Evolutionary conservation across 64 coral and sea anemone species (phyloP), one percentile per base, ranked within the genome.

Genomic region (Pachyseris speciosa): DNA sequence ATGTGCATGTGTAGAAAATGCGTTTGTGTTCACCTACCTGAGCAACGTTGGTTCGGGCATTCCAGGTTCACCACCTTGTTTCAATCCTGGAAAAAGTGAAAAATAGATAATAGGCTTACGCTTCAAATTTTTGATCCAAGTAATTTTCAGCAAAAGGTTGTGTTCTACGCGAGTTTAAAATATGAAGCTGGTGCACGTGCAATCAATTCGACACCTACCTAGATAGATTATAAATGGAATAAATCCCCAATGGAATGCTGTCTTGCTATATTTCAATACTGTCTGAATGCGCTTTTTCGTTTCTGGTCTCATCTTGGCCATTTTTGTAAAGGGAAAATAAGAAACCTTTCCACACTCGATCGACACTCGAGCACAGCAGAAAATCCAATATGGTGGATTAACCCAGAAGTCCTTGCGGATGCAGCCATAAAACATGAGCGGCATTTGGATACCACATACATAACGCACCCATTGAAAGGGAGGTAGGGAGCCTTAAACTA

Each of bases 31-130:
- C 15, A 39, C 42, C 74, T 70, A 98, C 96, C 96, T 94, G 30
- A 98, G 64, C 63, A 98, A 61, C 29, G 92, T 92, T 61, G 96
- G 96, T 30, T 98, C 96, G 20, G 96, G 96, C 96, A 98, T 98
- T 85, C 96, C 96, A 43, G 84, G 96, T 27, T 98, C 96, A 72
- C 66, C 92, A 29, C 96, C 96, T 67, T 92, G 90, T 42, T 98
- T 98, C 28, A 98, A 70, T 59, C 96, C 96, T 98, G 48, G n/a
- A 96, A 24, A 71, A 50, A 36, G 9, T 36, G 27, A 4, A 22
- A 37, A 2, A 59, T 17, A 55, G 34, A 13, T 17, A 27, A 66
- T 48, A 16, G 3, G 58, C 22, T n/a, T 42, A 66, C 8, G 57
- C 9, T 45, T 45, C 43, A 45, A 45, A 45, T 45, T 11, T n/a